A percentile compares a stretch with the other conserved stretches of the same genome.
Conservation (phyloP, 2,888 invertebrate genomes). For the Eumerus sabulonum region DNA sequence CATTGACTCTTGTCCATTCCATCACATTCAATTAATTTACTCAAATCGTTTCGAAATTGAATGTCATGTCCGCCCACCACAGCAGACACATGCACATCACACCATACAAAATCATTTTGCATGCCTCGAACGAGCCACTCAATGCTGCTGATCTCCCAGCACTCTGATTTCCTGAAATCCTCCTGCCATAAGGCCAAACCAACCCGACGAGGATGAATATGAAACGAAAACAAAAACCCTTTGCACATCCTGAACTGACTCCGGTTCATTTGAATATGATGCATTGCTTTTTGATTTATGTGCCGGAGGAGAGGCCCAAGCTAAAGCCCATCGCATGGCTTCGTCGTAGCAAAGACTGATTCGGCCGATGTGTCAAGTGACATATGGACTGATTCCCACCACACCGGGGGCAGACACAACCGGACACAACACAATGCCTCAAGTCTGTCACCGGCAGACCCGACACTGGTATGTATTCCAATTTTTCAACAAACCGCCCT, state of each 20-base stretch:
- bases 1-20: neutral
- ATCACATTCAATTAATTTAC: conserved; percentile 64
- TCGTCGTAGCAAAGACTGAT: conserved; percentile 27
- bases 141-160: conserved; percentile 1
- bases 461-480: conserved; percentile 43
- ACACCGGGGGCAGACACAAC: conserved; percentile 14
- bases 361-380: conserved; percentile 61
- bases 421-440: conserved; percentile 49
- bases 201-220: conserved; percentile 4
- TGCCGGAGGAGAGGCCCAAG: conserved; percentile 25
- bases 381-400: conserved; percentile 61
- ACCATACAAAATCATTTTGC: neutral
- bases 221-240: conserved; percentile 18
- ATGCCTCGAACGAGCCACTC: neutral
- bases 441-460: conserved; percentile 47
- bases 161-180: conserved; percentile 27
- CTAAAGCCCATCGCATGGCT: neutral
- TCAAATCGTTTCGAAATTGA: conserved; percentile 64
- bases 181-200: conserved; percentile 1
- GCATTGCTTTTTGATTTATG: conserved; percentile 67
- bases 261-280: conserved; percentile 66
- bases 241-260: conserved; percentile 7
- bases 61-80: conserved; percentile 65
- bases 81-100: too few relatives aligned
- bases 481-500: conserved; percentile 30